These are phyloP conservation scores for Lymantria monacha DNA, from an alignment of 2,888 invertebrate species.

Conservation along the genomic window DNA sequence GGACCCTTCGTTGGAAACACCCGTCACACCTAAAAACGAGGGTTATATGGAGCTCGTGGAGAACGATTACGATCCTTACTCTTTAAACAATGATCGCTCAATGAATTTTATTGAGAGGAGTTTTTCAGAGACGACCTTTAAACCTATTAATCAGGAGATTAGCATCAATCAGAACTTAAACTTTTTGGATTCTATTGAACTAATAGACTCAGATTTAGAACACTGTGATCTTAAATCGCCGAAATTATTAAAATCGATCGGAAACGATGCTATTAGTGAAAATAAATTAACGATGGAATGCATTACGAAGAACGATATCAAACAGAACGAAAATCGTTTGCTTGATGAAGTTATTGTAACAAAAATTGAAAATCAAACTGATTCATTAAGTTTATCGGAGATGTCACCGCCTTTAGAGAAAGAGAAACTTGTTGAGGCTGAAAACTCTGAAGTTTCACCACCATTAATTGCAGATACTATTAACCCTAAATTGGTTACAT, in stretches of 20 bases:
- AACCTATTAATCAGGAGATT: conserved; percentile 43
- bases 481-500: conserved; percentile 20
- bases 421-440: conserved; percentile 27
- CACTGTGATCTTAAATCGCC: conserved; percentile 36
- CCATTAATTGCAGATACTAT: conserved; percentile 54
- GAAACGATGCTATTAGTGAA: conserved; percentile 39
- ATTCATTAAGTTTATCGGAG: conserved; percentile 56
- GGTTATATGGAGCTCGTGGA: conserved; percentile 74
- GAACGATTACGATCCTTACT: conserved; percentile 65
- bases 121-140: conserved; percentile 63
- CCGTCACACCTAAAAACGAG: conserved; percentile 55
- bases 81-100: conserved; percentile 69
- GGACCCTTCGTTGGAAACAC: conserved; percentile 86
- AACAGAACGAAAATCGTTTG: conserved; percentile 18
- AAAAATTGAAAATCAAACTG: conserved; percentile 43
- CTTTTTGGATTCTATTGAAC: conserved; percentile 22
- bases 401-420: conserved; percentile 57
- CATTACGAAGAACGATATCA: conserved; percentile 24
- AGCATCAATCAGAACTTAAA: conserved; percentile 26
- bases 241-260: conserved; percentile 36
- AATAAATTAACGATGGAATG: conserved; percentile 21
- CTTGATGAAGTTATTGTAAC: conserved; percentile 14
- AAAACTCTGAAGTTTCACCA: conserved; percentile 50
- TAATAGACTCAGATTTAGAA: conserved; percentile 29
- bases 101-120: conserved; percentile 82